Conservation (phyloP, 1,140 invertebrate species). For the Oryctes rhinoceros region DNA sequence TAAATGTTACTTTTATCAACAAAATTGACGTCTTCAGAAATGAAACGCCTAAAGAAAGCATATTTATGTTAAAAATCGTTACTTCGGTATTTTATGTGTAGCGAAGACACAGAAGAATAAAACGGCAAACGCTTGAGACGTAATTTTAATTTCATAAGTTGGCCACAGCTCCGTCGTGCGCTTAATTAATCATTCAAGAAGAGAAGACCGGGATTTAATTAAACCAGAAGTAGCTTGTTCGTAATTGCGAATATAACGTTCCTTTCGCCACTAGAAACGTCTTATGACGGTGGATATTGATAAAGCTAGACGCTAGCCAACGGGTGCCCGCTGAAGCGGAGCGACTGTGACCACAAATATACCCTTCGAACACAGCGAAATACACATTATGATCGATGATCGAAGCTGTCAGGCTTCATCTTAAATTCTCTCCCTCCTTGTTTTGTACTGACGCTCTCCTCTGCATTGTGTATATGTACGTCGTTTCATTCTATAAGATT, state of each 20-base stretch:
- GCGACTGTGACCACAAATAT: constrained; percentile 39
- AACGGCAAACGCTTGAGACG: background rate
- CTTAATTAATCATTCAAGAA: constrained; percentile 56
- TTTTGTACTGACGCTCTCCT: background rate
- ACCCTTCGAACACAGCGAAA: constrained; percentile 39
- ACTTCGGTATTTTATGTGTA: constrained; percentile 1
- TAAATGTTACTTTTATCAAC: too few species aligned
- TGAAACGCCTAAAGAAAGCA: background rate
- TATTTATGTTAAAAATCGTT: constrained; percentile 27
- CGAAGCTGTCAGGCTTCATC: constrained; percentile 35
- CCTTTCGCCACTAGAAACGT: constrained; percentile 48
- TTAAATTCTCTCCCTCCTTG: constrained; percentile 24
- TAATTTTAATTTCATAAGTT: constrained; percentile 56
- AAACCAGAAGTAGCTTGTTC: constrained; percentile 56
- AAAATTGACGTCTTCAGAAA: too few species aligned
- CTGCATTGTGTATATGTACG: background rate
- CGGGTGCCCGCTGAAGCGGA: constrained; percentile 42
- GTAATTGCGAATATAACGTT: constrained; percentile 53
- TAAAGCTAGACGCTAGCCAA: constrained; percentile 24
- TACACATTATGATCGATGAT: constrained; percentile 41
- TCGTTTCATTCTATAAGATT: too few species aligned
- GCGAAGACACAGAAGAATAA: constrained; percentile 3
- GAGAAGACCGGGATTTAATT: constrained; percentile 54
- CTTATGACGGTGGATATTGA: constrained; percentile 35
- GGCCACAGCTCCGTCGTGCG: constrained; percentile 43